Conservation (phyloP, 2,113 vertebrate genomes). For the Patagioenas fasciata region DNA sequence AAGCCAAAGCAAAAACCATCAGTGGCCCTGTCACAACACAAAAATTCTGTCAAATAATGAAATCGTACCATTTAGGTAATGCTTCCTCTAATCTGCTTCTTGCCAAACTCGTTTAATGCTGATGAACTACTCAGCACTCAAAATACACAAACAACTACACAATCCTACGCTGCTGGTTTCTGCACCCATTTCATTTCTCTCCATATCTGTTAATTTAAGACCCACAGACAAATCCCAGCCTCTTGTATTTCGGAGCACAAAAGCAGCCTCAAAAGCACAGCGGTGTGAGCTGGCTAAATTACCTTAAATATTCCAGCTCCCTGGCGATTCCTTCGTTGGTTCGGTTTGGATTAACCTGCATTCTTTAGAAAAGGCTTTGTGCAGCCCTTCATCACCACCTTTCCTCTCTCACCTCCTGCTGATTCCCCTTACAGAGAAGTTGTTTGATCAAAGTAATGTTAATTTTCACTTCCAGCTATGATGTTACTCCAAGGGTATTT, state of each 20-base stretch:
- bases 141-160: neutral
- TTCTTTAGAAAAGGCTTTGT: neutral
- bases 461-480: neutral
- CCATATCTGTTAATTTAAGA: neutral
- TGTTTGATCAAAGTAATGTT: neutral
- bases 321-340: neutral
- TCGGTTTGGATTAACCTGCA: neutral
- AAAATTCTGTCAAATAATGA: neutral
- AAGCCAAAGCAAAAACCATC: neutral
- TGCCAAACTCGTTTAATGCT: neutral
- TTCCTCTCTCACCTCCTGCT: neutral
- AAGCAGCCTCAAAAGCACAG: neutral
- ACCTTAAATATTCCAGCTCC: neutral
- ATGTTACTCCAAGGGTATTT: neutral
- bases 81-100: neutral
- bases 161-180: neutral
- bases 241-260: neutral
- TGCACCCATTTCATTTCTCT: neutral
- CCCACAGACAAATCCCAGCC: neutral
- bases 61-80: neutral
- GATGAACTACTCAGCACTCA: neutral
- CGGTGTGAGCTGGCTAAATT: neutral
- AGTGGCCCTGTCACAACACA: neutral
- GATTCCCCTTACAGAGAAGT: neutral
- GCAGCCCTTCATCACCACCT: neutral